Evolutionary conservation across 2,113 vertebrate genomes (phyloP), one percentile per base, ranked within the genome.

Genomic region (Australoheros scitulus): DNA sequence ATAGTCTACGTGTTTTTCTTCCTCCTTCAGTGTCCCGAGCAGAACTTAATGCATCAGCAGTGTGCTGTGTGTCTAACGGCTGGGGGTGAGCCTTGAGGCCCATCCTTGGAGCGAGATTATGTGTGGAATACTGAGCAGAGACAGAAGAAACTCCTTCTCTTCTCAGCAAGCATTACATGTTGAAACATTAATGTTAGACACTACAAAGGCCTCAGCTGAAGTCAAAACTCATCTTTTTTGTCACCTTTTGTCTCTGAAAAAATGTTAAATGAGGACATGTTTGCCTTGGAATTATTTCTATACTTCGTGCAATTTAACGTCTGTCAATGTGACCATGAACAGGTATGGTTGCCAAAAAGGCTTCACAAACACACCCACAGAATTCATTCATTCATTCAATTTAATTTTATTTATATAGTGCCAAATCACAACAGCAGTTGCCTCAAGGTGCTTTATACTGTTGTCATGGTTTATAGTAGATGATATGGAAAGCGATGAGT

Each of bases 51-150:
- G n/a, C 56, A 4, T 55, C 78, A 55, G 78, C 61, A 50, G 41
- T 7, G n/a, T 32, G 61, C 70, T 36, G 72, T 70, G 91, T 29
- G 80, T 92, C 78, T 82, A 80, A 83, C 36, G 78, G 63, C 93
- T 84, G 83, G 76, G 87, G 90, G 90, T 61, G 29, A 88, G 86
- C 88, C 91, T 56, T 9, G 10, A 79, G 92, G 93, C 85, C 87
- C 74, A 72, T 81, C 84, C 77, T 76, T 63, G 79, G 70, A 88
- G 81, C 1, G 6, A 38, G 68, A 63, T 50, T 81, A 77, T 17
- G 22, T 17, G 32, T 88, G 82, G 85, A 90, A 92, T 92, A 89
- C 70, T 78, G 76, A 90, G 68, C 65, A 81, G 58, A 77, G 47
- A 34, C 68, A 58, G 5, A 65, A 81, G 76, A 60, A 65, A 77